Evolutionary conservation across 1,140 invertebrate species (phyloP).

Genomic region (Drosophila lowei): DNA sequence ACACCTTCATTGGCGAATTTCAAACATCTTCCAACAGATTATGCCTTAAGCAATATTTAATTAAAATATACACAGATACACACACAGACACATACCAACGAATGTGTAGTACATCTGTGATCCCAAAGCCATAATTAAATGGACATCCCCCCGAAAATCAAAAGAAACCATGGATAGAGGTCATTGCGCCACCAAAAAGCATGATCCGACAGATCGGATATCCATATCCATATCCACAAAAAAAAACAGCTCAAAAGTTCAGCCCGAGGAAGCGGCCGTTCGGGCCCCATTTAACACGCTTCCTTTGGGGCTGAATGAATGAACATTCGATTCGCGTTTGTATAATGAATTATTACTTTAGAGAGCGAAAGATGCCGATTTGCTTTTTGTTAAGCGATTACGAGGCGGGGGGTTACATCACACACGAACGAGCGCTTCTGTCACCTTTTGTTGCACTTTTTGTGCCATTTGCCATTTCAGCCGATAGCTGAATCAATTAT

Average conservation of each 20-base stretch:
- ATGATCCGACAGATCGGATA: background rate
- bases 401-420: conserved; percentile 38
- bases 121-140: conserved; percentile 55
- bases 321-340: conserved; percentile 16
- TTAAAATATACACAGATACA: conserved; percentile 3
- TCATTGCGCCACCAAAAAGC: conserved; percentile 60
- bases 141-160: conserved; percentile 23
- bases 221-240: background rate
- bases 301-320: conserved; percentile 32
- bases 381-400: background rate
- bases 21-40: conserved; percentile 6
- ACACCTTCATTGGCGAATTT: conserved; percentile 37
- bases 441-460: conserved; percentile 23
- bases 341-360: conserved; percentile 54
- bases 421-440: background rate
- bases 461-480: background rate
- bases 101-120: conserved; percentile 26
- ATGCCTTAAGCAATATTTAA: conserved; percentile 23
- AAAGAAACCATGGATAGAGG: conserved; percentile 34
- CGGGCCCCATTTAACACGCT: conserved; percentile 31
- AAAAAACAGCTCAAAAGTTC: too few relatives aligned
- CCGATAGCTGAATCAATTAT: conserved; percentile 22
- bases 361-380: conserved; percentile 17
- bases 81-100: conserved; percentile 3
- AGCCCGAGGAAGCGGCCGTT: conserved; percentile 22